Percentiles rank a stretch among this genome's conserved stretches.
Evolutionary conservation across 2,797 vertebrate genomes (phyloP).

Genomic region (Dendrocincla fuliginosa): DNA sequence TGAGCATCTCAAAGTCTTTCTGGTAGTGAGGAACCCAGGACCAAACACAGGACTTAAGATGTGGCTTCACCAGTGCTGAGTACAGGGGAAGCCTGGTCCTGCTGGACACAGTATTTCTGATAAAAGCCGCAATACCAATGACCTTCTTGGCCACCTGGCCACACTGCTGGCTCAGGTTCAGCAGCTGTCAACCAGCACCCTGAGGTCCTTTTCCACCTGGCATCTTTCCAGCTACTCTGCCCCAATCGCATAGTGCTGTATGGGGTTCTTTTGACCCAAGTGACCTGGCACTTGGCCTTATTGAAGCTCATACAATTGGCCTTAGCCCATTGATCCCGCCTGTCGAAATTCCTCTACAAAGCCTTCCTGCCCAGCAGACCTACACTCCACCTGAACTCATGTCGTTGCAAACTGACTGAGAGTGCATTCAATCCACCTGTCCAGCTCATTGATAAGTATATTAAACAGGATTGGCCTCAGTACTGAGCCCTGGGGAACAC

Average conservation of each 20-base stretch:
- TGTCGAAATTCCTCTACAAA: neutral
- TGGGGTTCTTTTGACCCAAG: neutral
- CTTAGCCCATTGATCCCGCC: neutral
- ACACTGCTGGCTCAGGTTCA: accelerated
- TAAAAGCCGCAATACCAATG: neutral
- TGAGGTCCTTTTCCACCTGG: neutral
- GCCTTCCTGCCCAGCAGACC: neutral
- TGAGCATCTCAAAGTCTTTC: neutral
- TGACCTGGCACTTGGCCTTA: accelerated
- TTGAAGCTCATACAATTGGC: neutral
- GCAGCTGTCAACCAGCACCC: neutral
- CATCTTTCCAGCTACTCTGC: neutral
- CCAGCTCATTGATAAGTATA: neutral
- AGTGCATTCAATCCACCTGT: accelerated
- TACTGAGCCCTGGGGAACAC: neutral
- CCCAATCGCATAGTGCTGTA: neutral
- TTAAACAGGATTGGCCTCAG: neutral
- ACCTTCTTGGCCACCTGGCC: neutral
- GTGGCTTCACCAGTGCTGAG: accelerated
- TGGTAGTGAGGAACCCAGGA: neutral
- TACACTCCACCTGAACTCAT: neutral
- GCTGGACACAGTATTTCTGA: neutral
- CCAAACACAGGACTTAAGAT: accelerated
- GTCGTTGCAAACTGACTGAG: accelerated
- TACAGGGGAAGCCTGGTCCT: too few relatives aligned